Base-by-base conservation (phyloP, 1,140 invertebrate genomes). In the Pseudoatta argentina region DNA sequence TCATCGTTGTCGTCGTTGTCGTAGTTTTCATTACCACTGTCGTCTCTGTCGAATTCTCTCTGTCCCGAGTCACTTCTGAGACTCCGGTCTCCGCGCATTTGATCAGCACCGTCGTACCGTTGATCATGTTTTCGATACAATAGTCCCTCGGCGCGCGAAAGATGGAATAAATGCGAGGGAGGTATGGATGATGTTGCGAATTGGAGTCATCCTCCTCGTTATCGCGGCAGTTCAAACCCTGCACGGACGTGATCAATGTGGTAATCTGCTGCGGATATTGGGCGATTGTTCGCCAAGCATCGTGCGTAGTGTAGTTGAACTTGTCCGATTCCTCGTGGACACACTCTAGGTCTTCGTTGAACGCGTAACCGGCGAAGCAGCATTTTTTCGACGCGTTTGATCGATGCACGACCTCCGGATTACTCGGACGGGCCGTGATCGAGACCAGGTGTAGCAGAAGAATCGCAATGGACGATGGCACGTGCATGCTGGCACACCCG, bases 41-140 rank as follows among this genome's bases (percentile, higher is more conserved):
- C 30, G 16, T 44, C 39, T 44, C 39, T 8, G 39, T 51, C 8
- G 30, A 78, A 2, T 53, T 75, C 18, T 48, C 71, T 10, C 24
- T 39, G 10, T 61, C 24, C 24, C 14, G 0, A 14, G 51, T 34
- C 24, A 48, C n/a, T 6, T 63, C 55, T 12, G 44, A 27, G 16
- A 44, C 8, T 44, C 1, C 14, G 12, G 4, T 39, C 39, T 86
- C 77, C 6, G 76, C n/a, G 81, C 93, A 93, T 27, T 72, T 92
- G 18, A 75, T 78, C 7, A 93, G 85, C 61, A 94, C 71, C 67
- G 89, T 89, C 12, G 77, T 91, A 0, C 91, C 91, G 77, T 93
- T 93, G 7, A 79, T 64, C 83, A 90, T 89, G 1, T 85, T 55
- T 48, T 92, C 91, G 8, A 89, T 59, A 44, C 92, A 94, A 24